Base-by-base conservation (phyloP, 2,888 invertebrate species). In the Patella caerulea region DNA sequence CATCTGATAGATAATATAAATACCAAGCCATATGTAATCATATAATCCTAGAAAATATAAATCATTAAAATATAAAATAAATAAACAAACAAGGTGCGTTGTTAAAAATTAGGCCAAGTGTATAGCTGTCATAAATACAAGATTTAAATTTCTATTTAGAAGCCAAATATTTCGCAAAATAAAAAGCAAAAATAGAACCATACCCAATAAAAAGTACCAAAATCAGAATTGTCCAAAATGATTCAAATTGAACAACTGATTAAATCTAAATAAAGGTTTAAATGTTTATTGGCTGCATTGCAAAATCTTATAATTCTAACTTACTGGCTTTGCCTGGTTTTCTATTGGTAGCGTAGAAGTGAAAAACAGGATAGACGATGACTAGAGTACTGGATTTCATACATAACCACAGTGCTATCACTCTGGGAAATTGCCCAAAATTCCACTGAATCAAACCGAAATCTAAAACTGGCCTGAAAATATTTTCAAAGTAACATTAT, bases 341-440 rank as follows among this genome's bases (percentile, higher is more conserved):
- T 74, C 89, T 82, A 72, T 81, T 81, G 2, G 77, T 77, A 7
- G 92, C 87, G 93, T 93, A 93, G 83, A 90, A 90, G 79, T 92
- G 88, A 84, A 93, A 93, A 9, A 88, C 84, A 9, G 93, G 92
- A 83, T 93, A 93, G 71, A 93, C 89, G 29, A 92, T 74, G 54
- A 92, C 81, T 19, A 92, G 83, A 4, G 92, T 91, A 71, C 88
- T 86, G n/a, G 89, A 76, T 80, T 90, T 88, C 92, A 93, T 93
- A 73, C 86, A 86, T 71, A 86, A 94, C 93, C 95, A 95, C 72
- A 94, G 89, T 2, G 91, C 86, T 73, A 94, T 86, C 1, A 94
- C 94, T 75, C 91, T 91, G 73, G 94, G 93, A 55, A 95, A 92
- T 80, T 94, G 93, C 17, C 93, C 93, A 83, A 96, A 94, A 1